Evolutionary conservation across 2,888 invertebrate genomes (phyloP).

Genomic region (Xestia sexstrigata): DNA sequence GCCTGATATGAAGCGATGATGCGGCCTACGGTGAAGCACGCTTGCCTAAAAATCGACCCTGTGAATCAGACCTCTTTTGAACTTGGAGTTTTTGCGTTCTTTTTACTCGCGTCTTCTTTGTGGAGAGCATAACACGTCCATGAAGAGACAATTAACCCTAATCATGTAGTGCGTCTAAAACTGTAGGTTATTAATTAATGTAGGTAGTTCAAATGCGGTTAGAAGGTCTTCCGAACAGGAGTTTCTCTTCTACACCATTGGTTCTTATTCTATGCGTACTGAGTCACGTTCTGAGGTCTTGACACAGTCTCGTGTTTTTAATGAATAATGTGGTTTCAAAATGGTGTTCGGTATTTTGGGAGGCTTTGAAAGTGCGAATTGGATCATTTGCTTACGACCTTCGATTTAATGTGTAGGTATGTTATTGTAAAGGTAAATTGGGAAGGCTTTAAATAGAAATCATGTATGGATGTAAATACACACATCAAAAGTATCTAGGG

Average conservation of each 20-base stretch:
- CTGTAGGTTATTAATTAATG: neutral
- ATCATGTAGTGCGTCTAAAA: too few species aligned
- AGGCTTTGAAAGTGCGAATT: neutral
- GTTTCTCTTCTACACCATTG: neutral
- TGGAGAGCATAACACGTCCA: too few species aligned
- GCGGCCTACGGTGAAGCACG: too few species aligned
- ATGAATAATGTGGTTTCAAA: slow-evolving; percentile 28
- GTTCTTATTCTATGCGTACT: slow-evolving; percentile 7
- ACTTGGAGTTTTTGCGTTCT: too few species aligned
- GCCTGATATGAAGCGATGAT: too few species aligned
- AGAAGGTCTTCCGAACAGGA: neutral
- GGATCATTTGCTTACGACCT: neutral
- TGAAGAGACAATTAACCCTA: too few species aligned
- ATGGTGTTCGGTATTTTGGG: slow-evolving; percentile 5
- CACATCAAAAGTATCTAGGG: too few species aligned
- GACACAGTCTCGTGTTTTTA: slow-evolving; percentile 26
- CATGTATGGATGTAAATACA: neutral
- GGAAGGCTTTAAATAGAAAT: neutral
- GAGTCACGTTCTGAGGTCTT: slow-evolving; percentile 31
- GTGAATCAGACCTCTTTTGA: too few species aligned
- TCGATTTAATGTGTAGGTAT: neutral
- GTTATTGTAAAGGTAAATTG: neutral
- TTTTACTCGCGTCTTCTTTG: too few species aligned
- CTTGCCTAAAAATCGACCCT: too few species aligned
- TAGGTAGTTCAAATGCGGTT: neutral